phyloP scores from a whole-genome alignment of 1,140 invertebrate genomes.

The Mylabris phalerata region DNA sequence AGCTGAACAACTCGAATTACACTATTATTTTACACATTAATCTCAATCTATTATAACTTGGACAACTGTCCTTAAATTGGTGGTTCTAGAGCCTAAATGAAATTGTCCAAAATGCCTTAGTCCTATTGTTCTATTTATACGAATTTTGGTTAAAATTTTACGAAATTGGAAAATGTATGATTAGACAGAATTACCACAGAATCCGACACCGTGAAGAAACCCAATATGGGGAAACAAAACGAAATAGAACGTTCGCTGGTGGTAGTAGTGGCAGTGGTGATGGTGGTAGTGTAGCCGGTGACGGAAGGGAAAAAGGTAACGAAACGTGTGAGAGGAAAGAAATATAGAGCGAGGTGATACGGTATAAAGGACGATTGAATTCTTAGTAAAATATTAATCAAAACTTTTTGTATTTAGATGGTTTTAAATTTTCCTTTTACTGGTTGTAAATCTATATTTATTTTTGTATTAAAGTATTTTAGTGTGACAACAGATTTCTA shows the following conservation, averaged over 20 bases:
- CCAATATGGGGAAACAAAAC: slow-evolving; percentile 10
- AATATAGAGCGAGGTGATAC: slow-evolving; percentile 18
- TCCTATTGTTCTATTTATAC: not conserved
- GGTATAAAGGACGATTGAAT: slow-evolving; percentile 7
- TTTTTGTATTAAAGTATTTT: slow-evolving; percentile 26
- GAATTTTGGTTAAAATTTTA: too few species aligned
- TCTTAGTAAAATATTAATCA: slow-evolving; percentile 16
- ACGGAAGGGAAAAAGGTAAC: slow-evolving; percentile 8
- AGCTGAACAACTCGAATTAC: slow-evolving; percentile 8
- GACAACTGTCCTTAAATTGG: not conserved
- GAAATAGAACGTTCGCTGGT: too few species aligned
- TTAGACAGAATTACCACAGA: slow-evolving; percentile 12
- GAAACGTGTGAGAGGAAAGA: slow-evolving; percentile 20
- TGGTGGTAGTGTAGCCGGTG: too few species aligned
- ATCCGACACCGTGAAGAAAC: slow-evolving; percentile 15
- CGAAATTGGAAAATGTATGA: not conserved
- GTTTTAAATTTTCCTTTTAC: slow-evolving; percentile 23
- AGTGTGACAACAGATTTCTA: slow-evolving; percentile 30
- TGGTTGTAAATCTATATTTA: slow-evolving; percentile 29
- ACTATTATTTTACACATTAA: slow-evolving; percentile 4
- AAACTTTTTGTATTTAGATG: slow-evolving; percentile 15
- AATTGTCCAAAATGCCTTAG: not conserved
- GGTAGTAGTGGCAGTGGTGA: too few species aligned
- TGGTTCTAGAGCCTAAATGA: not conserved
- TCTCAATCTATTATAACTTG: not conserved